A percentile compares a stretch with the other conserved stretches of the same genome.
Conservation (phyloP, 2,113 vertebrate genomes). For the Monopterus albus region DNA sequence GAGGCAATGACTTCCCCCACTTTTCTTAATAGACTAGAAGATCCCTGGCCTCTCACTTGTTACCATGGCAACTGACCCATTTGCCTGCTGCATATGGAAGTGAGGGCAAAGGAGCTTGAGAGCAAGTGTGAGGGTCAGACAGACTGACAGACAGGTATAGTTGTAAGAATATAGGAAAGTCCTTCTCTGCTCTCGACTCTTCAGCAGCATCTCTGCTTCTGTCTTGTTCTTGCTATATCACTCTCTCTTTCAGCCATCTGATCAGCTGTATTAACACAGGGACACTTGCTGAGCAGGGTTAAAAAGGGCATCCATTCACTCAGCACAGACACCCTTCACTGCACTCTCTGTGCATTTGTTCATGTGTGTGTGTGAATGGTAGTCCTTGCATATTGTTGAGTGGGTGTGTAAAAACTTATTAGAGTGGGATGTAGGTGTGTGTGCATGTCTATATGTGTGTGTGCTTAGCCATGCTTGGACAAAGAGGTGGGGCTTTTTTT, state of each 20-base stretch:
- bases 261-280: constrained; percentile 95
- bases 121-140: constrained; percentile 84
- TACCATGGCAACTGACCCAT: constrained; percentile 96
- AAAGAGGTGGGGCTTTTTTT: constrained; percentile 81
- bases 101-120: constrained; percentile 52
- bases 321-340: constrained; percentile 62
- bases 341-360: constrained; percentile 41
- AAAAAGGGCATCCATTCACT: constrained; percentile 95
- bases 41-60: constrained; percentile 93
- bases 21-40: constrained; percentile 92
- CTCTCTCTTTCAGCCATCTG: constrained; percentile 85
- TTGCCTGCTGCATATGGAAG: constrained; percentile 85
- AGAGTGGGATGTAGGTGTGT: constrained; percentile 49
- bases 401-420: constrained; percentile 79
- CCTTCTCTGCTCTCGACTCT: constrained; percentile 23
- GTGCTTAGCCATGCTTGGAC: constrained; percentile 63
- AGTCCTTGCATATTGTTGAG: constrained; percentile 54
- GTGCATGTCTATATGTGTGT: constrained; percentile 11
- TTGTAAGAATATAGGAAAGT: constrained; percentile 82
- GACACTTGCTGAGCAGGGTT: constrained; percentile 93
- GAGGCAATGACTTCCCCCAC: constrained; percentile 85
- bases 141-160: constrained; percentile 85
- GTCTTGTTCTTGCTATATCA: constrained; percentile 10
- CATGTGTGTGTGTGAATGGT: constrained; percentile 37
- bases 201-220: constrained; percentile 27